These are phyloP conservation scores for Natrix natrix DNA, from an alignment of 2,797 vertebrate species.

Conservation along the genomic window DNA sequence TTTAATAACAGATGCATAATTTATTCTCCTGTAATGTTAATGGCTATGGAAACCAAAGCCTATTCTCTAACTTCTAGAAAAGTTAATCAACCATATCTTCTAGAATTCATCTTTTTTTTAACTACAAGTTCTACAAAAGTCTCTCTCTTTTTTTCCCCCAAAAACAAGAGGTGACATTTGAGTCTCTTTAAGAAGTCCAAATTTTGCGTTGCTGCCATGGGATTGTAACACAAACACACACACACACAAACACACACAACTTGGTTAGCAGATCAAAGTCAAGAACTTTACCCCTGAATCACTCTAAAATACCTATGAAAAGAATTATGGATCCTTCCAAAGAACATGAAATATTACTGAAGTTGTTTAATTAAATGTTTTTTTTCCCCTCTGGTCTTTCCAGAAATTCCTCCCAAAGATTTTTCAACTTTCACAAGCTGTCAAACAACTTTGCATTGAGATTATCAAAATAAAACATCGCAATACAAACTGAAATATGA, in stretches of 20 bases:
- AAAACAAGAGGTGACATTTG: neutral
- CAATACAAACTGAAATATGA: neutral
- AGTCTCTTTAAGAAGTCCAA: neutral
- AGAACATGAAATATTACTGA: neutral
- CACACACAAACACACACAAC: too few species aligned
- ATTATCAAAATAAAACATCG: neutral
- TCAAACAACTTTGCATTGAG: neutral
- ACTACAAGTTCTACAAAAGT: neutral
- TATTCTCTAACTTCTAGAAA: neutral
- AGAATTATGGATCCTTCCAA: neutral
- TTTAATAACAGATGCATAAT: neutral
- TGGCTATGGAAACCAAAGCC: neutral
- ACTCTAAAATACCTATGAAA: neutral
- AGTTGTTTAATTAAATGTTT: neutral
- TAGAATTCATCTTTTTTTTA: neutral
- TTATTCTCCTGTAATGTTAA: neutral
- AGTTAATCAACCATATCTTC: neutral
- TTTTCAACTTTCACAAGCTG: neutral
- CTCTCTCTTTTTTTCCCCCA: too few species aligned
- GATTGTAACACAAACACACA: too few species aligned
- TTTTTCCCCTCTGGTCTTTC: neutral
- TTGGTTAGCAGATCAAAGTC: neutral
- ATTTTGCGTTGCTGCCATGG: neutral
- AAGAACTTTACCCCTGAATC: neutral
- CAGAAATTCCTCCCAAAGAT: neutral